These are phyloP conservation scores for Acanthochromis polyacanthus DNA, from an alignment of 2,113 vertebrate genomes.

Conservation along the genomic window DNA sequence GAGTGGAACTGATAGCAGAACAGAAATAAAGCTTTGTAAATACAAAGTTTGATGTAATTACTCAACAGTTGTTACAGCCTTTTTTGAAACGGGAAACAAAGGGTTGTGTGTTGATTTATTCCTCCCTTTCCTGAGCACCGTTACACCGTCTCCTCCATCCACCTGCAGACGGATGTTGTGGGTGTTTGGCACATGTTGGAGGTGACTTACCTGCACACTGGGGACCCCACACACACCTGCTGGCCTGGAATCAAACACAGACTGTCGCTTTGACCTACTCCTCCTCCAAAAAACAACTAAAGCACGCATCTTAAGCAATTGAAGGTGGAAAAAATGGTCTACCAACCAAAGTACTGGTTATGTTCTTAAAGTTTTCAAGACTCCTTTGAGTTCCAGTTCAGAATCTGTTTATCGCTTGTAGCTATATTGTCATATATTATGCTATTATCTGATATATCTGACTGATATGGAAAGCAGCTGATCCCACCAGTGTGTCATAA, in stretches of 20 bases:
- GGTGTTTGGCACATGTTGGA: conserved; percentile 35
- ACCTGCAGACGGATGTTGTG: conserved; percentile 14
- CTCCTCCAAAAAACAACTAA: not conserved
- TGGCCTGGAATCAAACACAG: conserved; percentile 21
- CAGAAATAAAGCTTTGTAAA: not conserved
- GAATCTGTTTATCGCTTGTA: too few relatives aligned
- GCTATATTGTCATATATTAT: not conserved
- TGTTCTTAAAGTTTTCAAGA: not conserved
- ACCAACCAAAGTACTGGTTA: not conserved
- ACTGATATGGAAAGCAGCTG: conserved; percentile 32
- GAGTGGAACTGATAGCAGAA: not conserved
- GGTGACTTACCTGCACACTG: conserved; percentile 31
- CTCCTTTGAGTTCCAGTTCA: not conserved
- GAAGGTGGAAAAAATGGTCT: not conserved
- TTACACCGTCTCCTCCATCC: conserved; percentile 11
- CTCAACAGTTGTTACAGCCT: not conserved
- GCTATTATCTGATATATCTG: conserved; percentile 38
- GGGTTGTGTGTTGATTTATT: conserved; percentile 15
- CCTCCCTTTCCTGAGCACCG: not conserved
- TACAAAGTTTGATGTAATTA: conserved; percentile 4
- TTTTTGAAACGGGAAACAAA: conserved; percentile 7
- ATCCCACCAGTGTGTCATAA: conserved; percentile 6
- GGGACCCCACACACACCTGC: conserved; percentile 10
- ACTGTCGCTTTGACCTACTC: not conserved
- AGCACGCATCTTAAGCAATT: not conserved